phyloP scores from a whole-genome alignment of 2,113 vertebrate species.

The Podarcis cretensis region DNA sequence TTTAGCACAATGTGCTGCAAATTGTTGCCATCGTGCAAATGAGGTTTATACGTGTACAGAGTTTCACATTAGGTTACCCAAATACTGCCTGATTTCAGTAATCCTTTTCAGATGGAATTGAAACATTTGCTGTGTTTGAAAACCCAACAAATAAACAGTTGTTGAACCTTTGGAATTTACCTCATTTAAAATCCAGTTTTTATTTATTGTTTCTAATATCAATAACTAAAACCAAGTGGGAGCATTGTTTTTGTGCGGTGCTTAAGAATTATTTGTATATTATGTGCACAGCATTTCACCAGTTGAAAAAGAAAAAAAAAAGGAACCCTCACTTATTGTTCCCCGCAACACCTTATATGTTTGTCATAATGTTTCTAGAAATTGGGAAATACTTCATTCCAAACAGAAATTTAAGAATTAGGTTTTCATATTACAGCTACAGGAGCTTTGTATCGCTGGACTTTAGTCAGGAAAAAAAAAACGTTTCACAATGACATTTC shows the following conservation, averaged over 20 bases:
- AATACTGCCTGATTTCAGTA: slow-evolving; percentile 85
- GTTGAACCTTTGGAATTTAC: slow-evolving; percentile 85
- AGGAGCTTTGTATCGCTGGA: slow-evolving; percentile 89
- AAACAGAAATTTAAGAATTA: slow-evolving; percentile 73
- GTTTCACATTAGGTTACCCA: slow-evolving; percentile 74
- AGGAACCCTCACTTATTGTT: slow-evolving; percentile 66
- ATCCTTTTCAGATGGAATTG: slow-evolving; percentile 70
- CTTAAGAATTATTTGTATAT: slow-evolving; percentile 95
- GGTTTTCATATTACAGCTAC: slow-evolving; percentile 80
- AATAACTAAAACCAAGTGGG: slow-evolving; percentile 77
- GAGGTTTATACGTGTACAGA: slow-evolving; percentile 81
- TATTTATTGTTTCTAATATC: slow-evolving; percentile 96
- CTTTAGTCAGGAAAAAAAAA: slow-evolving; percentile 82
- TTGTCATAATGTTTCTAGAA: slow-evolving; percentile 89
- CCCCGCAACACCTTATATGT: slow-evolving; percentile 76
- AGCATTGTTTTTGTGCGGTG: slow-evolving; percentile 83
- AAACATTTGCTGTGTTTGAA: slow-evolving; percentile 80
- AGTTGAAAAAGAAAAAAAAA: slow-evolving; percentile 66
- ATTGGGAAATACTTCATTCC: slow-evolving; percentile 80
- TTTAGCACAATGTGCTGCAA: slow-evolving; percentile 89
- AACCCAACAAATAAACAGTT: slow-evolving; percentile 81
- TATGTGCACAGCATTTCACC: slow-evolving; percentile 88
- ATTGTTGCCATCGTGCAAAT: slow-evolving; percentile 81
- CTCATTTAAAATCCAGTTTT: slow-evolving; percentile 89
- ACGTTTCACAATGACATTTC: slow-evolving; percentile 92